phyloP scores from a whole-genome alignment of 2,888 invertebrate species.

The Strigamia crassipes region DNA sequence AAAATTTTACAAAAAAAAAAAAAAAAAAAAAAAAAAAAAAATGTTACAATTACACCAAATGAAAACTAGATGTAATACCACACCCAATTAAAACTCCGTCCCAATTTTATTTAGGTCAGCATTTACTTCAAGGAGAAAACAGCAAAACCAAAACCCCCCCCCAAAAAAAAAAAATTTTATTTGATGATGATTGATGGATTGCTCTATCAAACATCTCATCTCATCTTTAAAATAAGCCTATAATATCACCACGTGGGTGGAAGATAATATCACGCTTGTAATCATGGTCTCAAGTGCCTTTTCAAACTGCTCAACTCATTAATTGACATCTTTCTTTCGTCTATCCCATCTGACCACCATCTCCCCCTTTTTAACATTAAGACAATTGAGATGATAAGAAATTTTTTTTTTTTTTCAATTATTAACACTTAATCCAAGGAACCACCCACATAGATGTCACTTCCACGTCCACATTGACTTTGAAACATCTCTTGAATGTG shows the following conservation, averaged over 20 bases:
- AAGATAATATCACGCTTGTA: background rate
- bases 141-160: background rate
- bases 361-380: background rate
- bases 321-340: constrained; percentile 11
- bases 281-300: constrained; percentile 17
- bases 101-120: background rate
- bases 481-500: too few relatives aligned
- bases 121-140: constrained; percentile 1
- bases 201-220: background rate
- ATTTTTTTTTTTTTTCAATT: background rate
- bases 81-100: background rate
- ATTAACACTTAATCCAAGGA: too few relatives aligned
- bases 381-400: background rate
- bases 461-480: too few relatives aligned
- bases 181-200: constrained; percentile 27
- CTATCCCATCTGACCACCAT: background rate
- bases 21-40: background rate
- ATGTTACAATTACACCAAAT: background rate
- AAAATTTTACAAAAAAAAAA: too few relatives aligned
- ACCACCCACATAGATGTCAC: too few relatives aligned
- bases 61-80: constrained; percentile 3
- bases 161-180: background rate
- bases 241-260: constrained; percentile 18
- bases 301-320: constrained; percentile 24
- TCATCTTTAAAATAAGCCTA: constrained; percentile 17